These are phyloP conservation scores for Drosophila cracens DNA, from an alignment of 2,888 invertebrate genomes.

Conservation along the genomic window DNA sequence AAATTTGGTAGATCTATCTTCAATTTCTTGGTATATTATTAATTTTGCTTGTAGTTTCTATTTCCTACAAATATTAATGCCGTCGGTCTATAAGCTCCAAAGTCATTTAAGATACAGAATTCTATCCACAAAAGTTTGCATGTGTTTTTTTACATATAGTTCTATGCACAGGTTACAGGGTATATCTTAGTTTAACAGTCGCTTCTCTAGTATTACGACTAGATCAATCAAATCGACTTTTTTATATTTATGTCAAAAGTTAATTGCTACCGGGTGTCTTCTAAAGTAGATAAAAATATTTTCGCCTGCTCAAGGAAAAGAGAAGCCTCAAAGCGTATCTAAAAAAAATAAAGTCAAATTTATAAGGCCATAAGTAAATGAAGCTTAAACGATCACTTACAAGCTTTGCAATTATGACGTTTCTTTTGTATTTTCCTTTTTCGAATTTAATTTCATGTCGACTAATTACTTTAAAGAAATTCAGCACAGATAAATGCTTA, in stretches of 20 bases:
- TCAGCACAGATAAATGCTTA: not conserved
- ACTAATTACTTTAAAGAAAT: constrained; percentile 5
- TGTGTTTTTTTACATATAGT: not conserved
- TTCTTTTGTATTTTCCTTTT: constrained; percentile 7
- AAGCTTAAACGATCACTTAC: not conserved
- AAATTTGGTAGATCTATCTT: not conserved
- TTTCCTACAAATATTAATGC: not conserved
- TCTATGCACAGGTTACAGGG: not conserved
- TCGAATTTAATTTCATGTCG: constrained; percentile 16
- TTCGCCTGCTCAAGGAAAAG: not conserved
- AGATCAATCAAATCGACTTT: not conserved
- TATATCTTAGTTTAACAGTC: not conserved
- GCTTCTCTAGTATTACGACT: not conserved
- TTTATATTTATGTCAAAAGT: constrained; percentile 21
- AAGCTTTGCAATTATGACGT: constrained; percentile 6
- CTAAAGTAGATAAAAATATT: not conserved
- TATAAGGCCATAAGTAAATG: constrained; percentile 1
- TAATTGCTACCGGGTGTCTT: not conserved
- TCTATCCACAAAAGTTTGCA: not conserved
- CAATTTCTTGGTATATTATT: not conserved
- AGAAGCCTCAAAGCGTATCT: not conserved
- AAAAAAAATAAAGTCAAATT: not conserved
- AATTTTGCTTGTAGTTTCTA: not conserved
- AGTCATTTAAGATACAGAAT: not conserved
- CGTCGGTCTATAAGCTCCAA: not conserved